Evolutionary conservation across 2,888 invertebrate genomes (phyloP), one percentile per base, ranked within the genome.

Genomic region (Apodemia hepburni): DNA sequence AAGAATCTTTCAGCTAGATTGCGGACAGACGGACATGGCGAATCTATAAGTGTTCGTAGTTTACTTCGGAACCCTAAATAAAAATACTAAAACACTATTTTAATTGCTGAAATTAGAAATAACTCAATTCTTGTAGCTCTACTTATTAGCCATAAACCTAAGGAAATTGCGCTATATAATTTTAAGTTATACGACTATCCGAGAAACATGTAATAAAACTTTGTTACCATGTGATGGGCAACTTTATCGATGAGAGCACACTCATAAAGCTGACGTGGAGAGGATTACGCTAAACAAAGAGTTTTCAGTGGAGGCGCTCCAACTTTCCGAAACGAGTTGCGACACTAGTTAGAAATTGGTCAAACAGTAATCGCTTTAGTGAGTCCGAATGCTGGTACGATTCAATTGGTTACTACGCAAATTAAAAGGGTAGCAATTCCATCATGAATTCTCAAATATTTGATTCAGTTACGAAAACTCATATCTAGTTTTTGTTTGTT

Each of bases 291-390:
- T 51, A 51, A 51, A 51, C 51, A 51, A 51, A 51, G 51, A 51
- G 51, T 51, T 27, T 22, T 12, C 51, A 51, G 22, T 51, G 22
- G 18, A 22, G 22, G 51, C 49, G 47, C 18, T 49, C 12, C 22
- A 22, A 51, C 18, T 22, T 51, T 51, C 12, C 51, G 22, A 51
- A 51, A 22, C 22, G 51, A 51, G 51, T 51, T 51, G 51, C 22
- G 51, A 51, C 51, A 51, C 51, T 51, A 51, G 51, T 51, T 51
- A 51, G 45, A 58, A 61, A 63, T 63, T 60, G 54, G 63, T 63
- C 57, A 60, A 60, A 58, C 57, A 57, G 42, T 60, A 63, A 63
- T 60, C 63, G 51, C 27, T 54, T 54, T 54, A 54, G 12, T 27
- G 22, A 12, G 54, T 27, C 27, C 54, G 27, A 27, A 27, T 58